These are phyloP conservation scores for Acanthopleura granulata DNA, from an alignment of 2,888 invertebrate species.

Conservation along the genomic window DNA sequence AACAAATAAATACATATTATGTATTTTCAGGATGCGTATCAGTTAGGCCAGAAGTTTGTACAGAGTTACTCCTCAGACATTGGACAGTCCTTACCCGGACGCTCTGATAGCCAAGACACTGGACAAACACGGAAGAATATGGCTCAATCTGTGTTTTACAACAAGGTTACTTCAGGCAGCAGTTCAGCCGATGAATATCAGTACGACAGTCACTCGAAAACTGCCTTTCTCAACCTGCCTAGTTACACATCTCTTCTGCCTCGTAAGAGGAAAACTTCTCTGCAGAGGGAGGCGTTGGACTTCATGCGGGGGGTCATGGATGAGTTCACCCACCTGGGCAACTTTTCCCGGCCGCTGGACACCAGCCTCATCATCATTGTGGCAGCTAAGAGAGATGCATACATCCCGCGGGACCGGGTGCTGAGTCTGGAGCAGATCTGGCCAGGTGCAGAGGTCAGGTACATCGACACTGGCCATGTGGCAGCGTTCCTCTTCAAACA, in stretches of 20 bases:
- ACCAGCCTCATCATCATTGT: constrained; percentile 91
- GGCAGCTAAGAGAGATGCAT: constrained; percentile 85
- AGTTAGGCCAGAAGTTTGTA: constrained; percentile 39
- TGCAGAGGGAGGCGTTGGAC: constrained; percentile 79
- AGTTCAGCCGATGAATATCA: background rate
- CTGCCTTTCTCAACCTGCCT: no score
- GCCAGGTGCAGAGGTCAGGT: constrained; percentile 91
- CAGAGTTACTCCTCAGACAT: constrained; percentile 27
- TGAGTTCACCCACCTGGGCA: constrained; percentile 95
- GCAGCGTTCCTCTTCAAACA: constrained; percentile 81
- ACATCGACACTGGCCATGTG: constrained; percentile 87
- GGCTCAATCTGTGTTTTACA: background rate
- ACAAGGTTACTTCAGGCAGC: background rate
- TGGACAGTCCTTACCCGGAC: background rate
- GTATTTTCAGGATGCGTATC: constrained; percentile 21
- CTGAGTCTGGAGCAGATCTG: constrained; percentile 88
- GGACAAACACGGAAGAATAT: background rate
- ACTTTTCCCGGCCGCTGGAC: constrained; percentile 88
- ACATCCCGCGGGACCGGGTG: constrained; percentile 89
- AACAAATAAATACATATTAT: no score
- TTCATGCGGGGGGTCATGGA: constrained; percentile 99
- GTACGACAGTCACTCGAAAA: no score
- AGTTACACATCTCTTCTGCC: no score
- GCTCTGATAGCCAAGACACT: no score
- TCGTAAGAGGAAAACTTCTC: background rate